Conservation (phyloP, 2,888 invertebrate genomes). For the Ormyrus labotus region DNA sequence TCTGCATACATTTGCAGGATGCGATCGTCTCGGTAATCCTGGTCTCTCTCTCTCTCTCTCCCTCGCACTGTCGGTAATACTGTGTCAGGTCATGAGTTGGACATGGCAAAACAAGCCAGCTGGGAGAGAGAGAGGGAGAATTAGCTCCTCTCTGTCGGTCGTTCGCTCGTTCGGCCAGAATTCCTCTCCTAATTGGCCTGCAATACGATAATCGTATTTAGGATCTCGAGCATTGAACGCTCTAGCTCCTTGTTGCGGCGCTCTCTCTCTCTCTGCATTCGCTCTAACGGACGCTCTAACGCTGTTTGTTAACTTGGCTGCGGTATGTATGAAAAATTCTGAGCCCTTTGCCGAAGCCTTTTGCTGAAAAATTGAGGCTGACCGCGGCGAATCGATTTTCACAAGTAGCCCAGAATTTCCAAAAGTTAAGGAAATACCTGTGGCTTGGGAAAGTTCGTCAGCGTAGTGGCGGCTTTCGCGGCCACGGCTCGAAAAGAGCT, state of each 20-base stretch:
- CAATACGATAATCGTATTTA: constrained; percentile 55
- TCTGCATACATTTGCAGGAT: constrained; percentile 15
- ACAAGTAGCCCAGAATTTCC: constrained; percentile 38
- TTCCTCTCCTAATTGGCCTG: constrained; percentile 61
- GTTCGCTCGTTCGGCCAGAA: constrained; percentile 36
- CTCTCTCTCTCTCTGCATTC: no score
- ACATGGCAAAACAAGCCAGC: constrained; percentile 42
- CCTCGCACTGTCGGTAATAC: constrained; percentile 10
- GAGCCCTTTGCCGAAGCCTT: not conserved
- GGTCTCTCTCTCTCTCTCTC: not conserved
- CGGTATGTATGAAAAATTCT: no score
- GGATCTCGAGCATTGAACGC: constrained; percentile 14
- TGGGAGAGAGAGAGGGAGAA: not conserved
- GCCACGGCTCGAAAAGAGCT: constrained; percentile 13
- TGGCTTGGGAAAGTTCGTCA: constrained; percentile 47
- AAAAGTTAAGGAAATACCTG: constrained; percentile 53
- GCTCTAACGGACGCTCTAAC: not conserved
- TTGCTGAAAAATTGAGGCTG: no score
- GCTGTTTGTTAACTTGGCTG: not conserved
- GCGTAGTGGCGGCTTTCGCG: not conserved
- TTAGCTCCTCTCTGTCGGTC: not conserved
- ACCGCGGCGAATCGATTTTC: constrained; percentile 36
- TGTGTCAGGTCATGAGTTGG: constrained; percentile 29
- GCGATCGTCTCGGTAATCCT: no score
- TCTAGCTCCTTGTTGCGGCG: constrained; percentile 10